phyloP scores from a whole-genome alignment of 2,888 invertebrate species.

The Eupithecia dodoneata region DNA sequence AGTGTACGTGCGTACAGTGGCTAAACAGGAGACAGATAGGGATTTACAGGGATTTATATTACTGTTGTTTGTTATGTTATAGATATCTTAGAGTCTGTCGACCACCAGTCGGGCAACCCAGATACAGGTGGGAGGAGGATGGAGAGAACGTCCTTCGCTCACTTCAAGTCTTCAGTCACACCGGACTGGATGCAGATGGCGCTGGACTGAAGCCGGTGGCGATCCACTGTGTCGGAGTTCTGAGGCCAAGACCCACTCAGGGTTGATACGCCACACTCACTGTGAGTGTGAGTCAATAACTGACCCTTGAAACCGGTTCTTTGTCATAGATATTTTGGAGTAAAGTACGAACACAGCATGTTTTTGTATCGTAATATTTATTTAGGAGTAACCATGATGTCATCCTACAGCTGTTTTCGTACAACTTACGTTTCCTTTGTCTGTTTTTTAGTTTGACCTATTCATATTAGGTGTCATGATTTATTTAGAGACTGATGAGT shows the following conservation, averaged over 20 bases:
- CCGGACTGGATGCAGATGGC: no score
- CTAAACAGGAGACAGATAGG: background rate
- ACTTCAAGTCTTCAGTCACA: no score
- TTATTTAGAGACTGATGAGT: constrained; percentile 7
- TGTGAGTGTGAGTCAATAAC: background rate
- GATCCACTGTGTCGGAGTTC: no score
- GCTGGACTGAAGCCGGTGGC: no score
- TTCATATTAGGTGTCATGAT: constrained; percentile 9
- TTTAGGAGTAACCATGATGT: constrained; percentile 25
- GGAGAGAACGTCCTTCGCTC: no score
- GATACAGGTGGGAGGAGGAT: no score
- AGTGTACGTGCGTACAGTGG: background rate
- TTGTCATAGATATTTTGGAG: constrained; percentile 13
- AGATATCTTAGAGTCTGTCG: no score
- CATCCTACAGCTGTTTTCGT: constrained; percentile 27
- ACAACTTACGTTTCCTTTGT: constrained; percentile 16
- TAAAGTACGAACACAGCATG: background rate
- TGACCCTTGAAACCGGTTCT: background rate
- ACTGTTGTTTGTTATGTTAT: no score
- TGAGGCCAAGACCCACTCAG: no score
- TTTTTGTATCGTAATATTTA: constrained; percentile 12
- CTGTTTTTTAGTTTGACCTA: constrained; percentile 15
- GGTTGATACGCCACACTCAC: no score
- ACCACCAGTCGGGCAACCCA: no score
- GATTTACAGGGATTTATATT: no score